These are phyloP conservation scores for Rhopalosiphum padi DNA, from an alignment of 1,140 invertebrate genomes.

Conservation along the genomic window DNA sequence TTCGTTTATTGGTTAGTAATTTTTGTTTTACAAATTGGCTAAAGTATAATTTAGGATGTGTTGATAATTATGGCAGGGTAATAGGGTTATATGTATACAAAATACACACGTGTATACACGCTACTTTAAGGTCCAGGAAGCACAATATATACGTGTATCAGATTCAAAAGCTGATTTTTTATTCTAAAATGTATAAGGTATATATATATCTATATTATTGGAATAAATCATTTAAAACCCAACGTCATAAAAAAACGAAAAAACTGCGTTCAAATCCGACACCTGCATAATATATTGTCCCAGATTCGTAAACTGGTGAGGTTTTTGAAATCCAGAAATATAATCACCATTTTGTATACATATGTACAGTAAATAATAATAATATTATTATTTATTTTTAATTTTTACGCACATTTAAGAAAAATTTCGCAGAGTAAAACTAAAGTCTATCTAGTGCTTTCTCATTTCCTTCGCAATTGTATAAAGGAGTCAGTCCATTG, in stretches of 20 bases:
- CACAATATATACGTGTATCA: not conserved
- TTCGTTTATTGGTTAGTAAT: not conserved
- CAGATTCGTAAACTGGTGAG: not conserved
- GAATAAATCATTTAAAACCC: not conserved
- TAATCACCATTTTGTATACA: not conserved
- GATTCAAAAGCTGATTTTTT: not conserved
- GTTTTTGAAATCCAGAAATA: not conserved
- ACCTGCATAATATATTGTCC: not conserved
- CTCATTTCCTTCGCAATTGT: not conserved
- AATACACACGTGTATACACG: not conserved
- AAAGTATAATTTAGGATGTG: not conserved
- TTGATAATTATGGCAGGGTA: not conserved
- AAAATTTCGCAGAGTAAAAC: not conserved
- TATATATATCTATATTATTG: not conserved
- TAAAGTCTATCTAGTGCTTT: not conserved
- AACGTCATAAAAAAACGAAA: not conserved
- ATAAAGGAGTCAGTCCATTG: not conserved
- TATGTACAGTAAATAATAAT: not conserved
- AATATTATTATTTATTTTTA: not conserved
- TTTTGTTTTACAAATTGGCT: not conserved
- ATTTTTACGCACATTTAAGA: not conserved
- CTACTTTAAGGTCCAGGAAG: not conserved
- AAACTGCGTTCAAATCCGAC: not conserved
- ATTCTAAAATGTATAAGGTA: not conserved
- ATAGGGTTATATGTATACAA: not conserved